These are phyloP conservation scores for Agriotes lineatus DNA, from an alignment of 2,888 invertebrate genomes.

Conservation along the genomic window DNA sequence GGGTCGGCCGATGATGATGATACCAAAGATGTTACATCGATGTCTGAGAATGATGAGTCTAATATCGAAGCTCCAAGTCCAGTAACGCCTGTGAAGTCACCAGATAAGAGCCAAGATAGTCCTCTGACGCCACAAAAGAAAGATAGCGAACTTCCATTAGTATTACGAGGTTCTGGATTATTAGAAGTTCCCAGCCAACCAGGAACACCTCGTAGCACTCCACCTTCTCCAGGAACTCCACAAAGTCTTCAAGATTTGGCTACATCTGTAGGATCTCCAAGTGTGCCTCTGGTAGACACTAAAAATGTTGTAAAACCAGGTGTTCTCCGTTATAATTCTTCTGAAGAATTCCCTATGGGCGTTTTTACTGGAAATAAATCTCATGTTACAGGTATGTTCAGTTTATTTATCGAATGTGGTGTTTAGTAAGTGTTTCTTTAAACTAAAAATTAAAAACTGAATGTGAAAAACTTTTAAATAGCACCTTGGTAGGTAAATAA, in stretches of 20 bases:
- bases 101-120: slow-evolving; percentile 71
- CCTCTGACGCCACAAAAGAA: slow-evolving; percentile 69
- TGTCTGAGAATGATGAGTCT: slow-evolving; percentile 81
- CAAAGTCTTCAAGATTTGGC: slow-evolving; percentile 61
- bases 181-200: slow-evolving; percentile 62
- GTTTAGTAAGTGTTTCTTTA: too few species aligned
- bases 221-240: slow-evolving; percentile 63
- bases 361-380: slow-evolving; percentile 61
- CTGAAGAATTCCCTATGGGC: slow-evolving; percentile 68
- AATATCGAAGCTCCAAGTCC: slow-evolving; percentile 73
- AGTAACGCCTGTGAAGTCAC: slow-evolving; percentile 75
- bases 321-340: slow-evolving; percentile 72
- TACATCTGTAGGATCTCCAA: slow-evolving; percentile 58
- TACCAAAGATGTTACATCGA: slow-evolving; percentile 75
- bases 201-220: slow-evolving; percentile 62
- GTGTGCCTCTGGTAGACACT: slow-evolving; percentile 57
- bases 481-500: too few species aligned
- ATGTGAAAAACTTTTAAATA: too few species aligned
- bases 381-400: slow-evolving; percentile 50
- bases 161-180: slow-evolving; percentile 55
- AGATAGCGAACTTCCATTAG: slow-evolving; percentile 58
- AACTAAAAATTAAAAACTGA: too few species aligned
- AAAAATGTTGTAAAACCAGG: slow-evolving; percentile 72
- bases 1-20: slow-evolving; percentile 81
- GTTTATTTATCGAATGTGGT: too few species aligned